phyloP scores from a whole-genome alignment of 37 sponge, comb jelly and placozoan genomes.

The Aphrocallistes beatrix region DNA sequence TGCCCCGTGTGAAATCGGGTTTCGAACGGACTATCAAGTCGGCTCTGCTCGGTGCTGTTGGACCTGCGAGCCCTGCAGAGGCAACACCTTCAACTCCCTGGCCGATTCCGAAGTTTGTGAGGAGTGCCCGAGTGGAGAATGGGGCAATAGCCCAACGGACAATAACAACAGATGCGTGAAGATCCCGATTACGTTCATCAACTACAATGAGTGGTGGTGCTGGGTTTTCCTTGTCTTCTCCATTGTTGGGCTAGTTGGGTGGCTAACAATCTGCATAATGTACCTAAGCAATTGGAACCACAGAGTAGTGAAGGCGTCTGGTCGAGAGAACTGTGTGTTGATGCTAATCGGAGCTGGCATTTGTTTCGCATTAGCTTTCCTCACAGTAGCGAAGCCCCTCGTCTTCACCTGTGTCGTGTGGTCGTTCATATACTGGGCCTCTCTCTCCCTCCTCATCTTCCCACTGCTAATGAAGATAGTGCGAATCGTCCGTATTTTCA shows the following conservation, averaged over 20 bases:
- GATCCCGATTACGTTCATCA: constrained; percentile 23
- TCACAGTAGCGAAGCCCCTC: constrained; percentile 29
- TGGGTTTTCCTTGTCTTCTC: constrained; percentile 28
- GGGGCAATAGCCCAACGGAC: constrained; percentile 45
- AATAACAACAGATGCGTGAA: constrained; percentile 20
- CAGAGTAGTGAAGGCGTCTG: constrained; percentile 44
- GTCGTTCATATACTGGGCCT: constrained; percentile 37
- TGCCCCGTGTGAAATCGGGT: constrained; percentile 30
- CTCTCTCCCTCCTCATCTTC: constrained; percentile 48
- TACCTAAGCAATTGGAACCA: constrained; percentile 29
- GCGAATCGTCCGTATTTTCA: constrained; percentile 59
- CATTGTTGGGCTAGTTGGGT: constrained; percentile 22
- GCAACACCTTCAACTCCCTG: constrained; percentile 28
- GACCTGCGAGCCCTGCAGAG: constrained; percentile 46
- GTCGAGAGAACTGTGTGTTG: constrained; percentile 49
- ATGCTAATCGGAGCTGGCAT: constrained; percentile 38
- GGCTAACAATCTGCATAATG: constrained; percentile 17
- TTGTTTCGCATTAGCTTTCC: constrained; percentile 32
- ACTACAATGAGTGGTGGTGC: constrained; percentile 19
- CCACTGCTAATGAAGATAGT: constrained; percentile 65
- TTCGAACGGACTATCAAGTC: neutral
- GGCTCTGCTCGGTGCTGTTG: constrained; percentile 44
- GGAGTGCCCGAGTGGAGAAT: constrained; percentile 32
- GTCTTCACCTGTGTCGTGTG: constrained; percentile 37
- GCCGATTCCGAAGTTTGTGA: constrained; percentile 17